Evolutionary conservation across 2,888 invertebrate species (phyloP).

Genomic region (Dione vanillae): DNA sequence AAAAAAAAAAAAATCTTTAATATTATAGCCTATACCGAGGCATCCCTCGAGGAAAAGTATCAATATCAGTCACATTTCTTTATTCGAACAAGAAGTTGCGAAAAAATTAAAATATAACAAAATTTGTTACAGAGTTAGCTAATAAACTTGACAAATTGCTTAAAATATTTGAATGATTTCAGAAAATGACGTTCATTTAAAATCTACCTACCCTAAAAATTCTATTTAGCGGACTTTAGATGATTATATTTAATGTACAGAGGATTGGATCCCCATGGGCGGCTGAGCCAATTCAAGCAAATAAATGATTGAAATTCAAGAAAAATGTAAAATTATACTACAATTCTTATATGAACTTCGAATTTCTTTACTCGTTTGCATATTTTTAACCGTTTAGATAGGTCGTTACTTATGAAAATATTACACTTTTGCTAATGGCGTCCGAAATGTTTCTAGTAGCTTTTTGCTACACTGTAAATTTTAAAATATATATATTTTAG

Average conservation of each 20-base stretch:
- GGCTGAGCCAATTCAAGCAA: conserved; percentile 36
- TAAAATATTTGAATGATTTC: neutral
- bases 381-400: conserved; percentile 23
- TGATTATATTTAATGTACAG: conserved; percentile 45
- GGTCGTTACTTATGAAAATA: conserved; percentile 20
- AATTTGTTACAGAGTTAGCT: neutral
- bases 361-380: conserved; percentile 16
- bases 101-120: neutral
- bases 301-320: too few relatives aligned
- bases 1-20: too few relatives aligned
- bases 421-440: conserved; percentile 27
- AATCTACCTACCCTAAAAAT: conserved; percentile 20
- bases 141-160: neutral
- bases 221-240: conserved; percentile 30
- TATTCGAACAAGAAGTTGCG: too few relatives aligned
- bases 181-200: conserved; percentile 9
- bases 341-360: conserved; percentile 22
- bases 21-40: too few relatives aligned
- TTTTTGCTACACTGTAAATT: conserved; percentile 7
- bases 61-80: too few relatives aligned
- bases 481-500: neutral
- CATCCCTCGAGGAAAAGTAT: too few relatives aligned
- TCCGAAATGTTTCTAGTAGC: conserved; percentile 20
- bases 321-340: conserved; percentile 20
- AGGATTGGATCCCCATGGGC: conserved; percentile 43